phyloP scores from a whole-genome alignment of 1,140 invertebrate species.

The Heliconius hermathena region DNA sequence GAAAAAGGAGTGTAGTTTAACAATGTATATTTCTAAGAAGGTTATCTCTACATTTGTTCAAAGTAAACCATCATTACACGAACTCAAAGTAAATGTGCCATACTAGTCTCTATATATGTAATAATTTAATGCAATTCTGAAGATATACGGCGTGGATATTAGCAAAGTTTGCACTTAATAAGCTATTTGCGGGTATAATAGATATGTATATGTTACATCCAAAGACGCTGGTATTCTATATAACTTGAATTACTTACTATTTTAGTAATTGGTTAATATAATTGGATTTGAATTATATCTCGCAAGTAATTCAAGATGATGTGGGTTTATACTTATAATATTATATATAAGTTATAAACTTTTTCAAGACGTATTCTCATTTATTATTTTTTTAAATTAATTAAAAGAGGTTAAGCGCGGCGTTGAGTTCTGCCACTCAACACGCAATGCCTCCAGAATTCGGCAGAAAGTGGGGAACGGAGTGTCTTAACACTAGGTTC shows the following conservation, averaged over 20 bases:
- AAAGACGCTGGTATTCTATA: background rate
- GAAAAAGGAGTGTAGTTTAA: conserved; percentile 20
- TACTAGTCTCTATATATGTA: background rate
- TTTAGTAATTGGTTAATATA: conserved; percentile 5
- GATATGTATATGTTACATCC: background rate
- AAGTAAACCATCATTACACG: background rate
- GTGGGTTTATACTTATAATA: background rate
- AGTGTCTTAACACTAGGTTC: too few species aligned
- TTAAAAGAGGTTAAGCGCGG: too few species aligned
- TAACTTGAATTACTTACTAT: background rate
- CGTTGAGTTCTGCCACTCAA: too few species aligned
- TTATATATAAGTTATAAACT: background rate
- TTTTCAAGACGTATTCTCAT: too few species aligned
- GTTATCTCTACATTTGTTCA: conserved; percentile 5
- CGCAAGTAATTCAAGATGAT: background rate
- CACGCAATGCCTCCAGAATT: too few species aligned
- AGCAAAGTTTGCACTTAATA: conserved; percentile 12
- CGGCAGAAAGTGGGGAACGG: too few species aligned
- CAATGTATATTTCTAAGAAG: conserved; percentile 28
- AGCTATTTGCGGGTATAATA: background rate
- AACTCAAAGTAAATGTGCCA: background rate
- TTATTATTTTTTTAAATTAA: too few species aligned
- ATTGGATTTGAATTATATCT: background rate
- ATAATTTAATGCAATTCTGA: conserved; percentile 10
- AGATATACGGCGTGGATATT: conserved; percentile 1